Evolutionary conservation across 2,888 invertebrate species (phyloP).

Genomic region (Empis livida): DNA sequence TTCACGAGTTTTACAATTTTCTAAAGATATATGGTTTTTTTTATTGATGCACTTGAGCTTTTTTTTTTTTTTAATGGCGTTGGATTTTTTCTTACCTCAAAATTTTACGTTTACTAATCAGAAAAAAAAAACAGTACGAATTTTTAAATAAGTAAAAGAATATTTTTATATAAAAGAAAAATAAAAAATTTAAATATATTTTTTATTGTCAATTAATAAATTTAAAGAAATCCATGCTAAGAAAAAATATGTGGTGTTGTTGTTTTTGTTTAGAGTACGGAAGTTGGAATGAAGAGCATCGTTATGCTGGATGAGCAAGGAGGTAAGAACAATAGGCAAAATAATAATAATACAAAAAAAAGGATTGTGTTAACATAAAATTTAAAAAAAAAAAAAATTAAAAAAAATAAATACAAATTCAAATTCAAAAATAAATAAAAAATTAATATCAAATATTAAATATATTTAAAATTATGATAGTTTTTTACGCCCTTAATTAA

Average conservation of each 20-base stretch:
- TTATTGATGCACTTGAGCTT: too few species aligned
- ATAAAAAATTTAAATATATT: constrained; percentile 6
- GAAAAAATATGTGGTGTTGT: constrained; percentile 31
- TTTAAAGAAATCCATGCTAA: constrained; percentile 15
- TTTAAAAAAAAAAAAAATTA: constrained; percentile 5
- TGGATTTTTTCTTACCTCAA: neutral
- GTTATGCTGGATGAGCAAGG: constrained; percentile 99
- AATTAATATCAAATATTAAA: too few species aligned
- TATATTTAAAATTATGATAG: too few species aligned
- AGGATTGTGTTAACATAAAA: constrained; percentile 7
- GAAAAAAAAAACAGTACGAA: too few species aligned
- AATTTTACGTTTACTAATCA: neutral
- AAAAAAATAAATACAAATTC: constrained; percentile 8
- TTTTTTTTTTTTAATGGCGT: neutral
- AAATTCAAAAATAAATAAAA: constrained; percentile 1
- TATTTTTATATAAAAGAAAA: constrained; percentile 10
- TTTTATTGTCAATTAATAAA: constrained; percentile 4
- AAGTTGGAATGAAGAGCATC: constrained; percentile 98
- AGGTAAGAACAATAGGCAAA: constrained; percentile 58
- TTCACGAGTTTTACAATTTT: neutral
- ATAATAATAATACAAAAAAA: too few species aligned
- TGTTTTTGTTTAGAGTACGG: constrained; percentile 92
- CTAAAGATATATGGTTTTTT: too few species aligned
- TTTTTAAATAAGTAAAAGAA: neutral
- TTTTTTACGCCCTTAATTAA: too few species aligned